A percentile compares a stretch with the other conserved stretches of the same genome.
phyloP scores from a whole-genome alignment of 2,113 vertebrate species.

The Psilopsiagon aurifrons region DNA sequence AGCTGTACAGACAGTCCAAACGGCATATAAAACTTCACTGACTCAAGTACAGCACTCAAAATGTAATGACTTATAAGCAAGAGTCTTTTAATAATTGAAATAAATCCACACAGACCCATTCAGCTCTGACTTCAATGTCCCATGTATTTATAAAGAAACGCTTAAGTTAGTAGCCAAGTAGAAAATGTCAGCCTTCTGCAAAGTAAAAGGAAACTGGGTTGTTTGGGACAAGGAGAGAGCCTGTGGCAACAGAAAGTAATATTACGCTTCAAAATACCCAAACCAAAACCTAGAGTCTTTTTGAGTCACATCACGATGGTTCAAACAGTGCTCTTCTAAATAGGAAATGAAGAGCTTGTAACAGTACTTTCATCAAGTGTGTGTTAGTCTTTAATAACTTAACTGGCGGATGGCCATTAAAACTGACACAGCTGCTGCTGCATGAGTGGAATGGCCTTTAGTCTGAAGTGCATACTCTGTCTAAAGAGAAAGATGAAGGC shows the following conservation, averaged over 20 bases:
- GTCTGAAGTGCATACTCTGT: accelerated
- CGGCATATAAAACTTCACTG: neutral
- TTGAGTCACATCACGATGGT: neutral
- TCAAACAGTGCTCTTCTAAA: neutral
- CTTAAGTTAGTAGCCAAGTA: neutral
- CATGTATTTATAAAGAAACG: neutral
- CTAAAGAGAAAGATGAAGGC: neutral
- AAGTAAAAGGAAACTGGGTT: neutral
- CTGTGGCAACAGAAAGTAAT: neutral
- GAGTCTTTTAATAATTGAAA: neutral
- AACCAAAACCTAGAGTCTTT: neutral
- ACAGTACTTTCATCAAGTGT: neutral
- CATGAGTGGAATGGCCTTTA: neutral
- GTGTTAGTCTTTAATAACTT: neutral
- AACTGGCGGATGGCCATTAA: neutral
- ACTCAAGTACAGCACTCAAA: neutral
- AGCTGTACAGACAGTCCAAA: neutral
- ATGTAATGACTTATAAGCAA: neutral
- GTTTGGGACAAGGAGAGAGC: neutral
- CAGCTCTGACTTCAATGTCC: neutral
- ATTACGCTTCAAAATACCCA: neutral
- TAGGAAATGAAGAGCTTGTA: neutral
- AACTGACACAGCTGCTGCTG: neutral
- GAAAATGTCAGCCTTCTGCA: neutral
- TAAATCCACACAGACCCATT: neutral